Conservation (phyloP, 2,888 invertebrate species). For the Clusia tigrina region DNA sequence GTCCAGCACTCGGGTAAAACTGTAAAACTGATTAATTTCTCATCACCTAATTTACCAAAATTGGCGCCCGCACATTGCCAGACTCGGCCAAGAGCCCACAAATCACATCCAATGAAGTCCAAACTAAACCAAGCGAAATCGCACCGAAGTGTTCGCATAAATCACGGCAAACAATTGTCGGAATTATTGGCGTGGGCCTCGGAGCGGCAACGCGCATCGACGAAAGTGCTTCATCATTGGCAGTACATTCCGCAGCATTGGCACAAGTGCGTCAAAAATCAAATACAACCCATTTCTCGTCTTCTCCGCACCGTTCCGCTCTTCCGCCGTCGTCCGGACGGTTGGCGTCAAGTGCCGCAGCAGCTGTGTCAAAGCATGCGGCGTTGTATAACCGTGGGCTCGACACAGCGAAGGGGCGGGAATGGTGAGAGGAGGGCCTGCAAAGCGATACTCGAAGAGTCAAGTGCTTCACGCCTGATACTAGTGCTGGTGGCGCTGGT, state of each 20-base stretch:
- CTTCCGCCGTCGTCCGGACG: too few relatives aligned
- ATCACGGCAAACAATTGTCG: conserved; percentile 28
- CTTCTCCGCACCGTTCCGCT: too few relatives aligned
- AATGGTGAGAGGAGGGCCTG: not conserved
- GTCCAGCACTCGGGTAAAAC: too few relatives aligned
- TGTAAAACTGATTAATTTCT: conserved; percentile 15
- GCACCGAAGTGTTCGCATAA: conserved; percentile 40
- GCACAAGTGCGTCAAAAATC: too few relatives aligned
- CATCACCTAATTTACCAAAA: conserved; percentile 19
- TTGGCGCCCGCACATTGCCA: too few relatives aligned
- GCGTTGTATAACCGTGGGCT: not conserved
- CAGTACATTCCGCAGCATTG: too few relatives aligned
- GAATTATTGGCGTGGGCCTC: conserved; percentile 8
- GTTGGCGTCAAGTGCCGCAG: not conserved
- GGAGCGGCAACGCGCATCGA: not conserved
- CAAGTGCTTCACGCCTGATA: conserved; percentile 36
- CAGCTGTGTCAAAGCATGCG: not conserved
- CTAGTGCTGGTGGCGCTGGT: not conserved
- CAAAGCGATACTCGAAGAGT: conserved; percentile 40
- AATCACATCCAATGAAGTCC: not conserved
- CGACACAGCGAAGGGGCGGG: not conserved
- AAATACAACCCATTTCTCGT: not conserved
- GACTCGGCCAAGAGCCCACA: not conserved
- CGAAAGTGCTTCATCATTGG: not conserved
- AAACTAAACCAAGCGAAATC: conserved; percentile 6